These are phyloP conservation scores for Chironomus tentans DNA, from an alignment of 2,888 invertebrate species.

Conservation along the genomic window DNA sequence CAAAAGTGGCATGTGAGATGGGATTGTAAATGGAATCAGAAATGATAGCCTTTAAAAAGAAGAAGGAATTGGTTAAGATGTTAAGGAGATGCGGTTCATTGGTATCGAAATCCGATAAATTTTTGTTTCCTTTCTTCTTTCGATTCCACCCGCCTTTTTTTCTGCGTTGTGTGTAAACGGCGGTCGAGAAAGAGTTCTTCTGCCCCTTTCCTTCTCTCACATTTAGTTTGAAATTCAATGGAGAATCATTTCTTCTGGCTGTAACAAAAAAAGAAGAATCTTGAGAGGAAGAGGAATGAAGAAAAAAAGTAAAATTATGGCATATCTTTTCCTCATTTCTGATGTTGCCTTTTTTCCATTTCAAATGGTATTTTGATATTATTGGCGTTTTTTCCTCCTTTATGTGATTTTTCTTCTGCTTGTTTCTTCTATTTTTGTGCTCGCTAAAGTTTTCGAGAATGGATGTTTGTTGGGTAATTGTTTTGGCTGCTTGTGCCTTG, in stretches of 20 bases:
- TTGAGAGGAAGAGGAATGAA: too few relatives aligned
- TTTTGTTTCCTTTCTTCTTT: background rate
- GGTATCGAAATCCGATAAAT: conserved; percentile 18
- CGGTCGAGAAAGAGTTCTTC: background rate
- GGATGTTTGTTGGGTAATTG: background rate
- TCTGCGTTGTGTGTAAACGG: background rate
- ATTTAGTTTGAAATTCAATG: background rate
- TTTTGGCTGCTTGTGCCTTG: background rate
- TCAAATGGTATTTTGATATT: conserved; percentile 3
- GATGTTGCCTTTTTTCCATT: conserved; percentile 3
- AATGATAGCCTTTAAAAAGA: too few relatives aligned
- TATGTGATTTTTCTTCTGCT: background rate
- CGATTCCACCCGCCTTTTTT: background rate
- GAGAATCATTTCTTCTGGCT: conserved; percentile 12
- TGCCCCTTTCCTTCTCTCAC: background rate
- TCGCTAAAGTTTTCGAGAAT: too few relatives aligned
- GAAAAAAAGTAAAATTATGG: conserved; percentile 7
- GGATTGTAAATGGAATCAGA: too few relatives aligned
- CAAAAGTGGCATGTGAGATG: too few relatives aligned
- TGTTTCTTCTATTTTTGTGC: background rate
- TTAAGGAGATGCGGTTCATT: conserved; percentile 12
- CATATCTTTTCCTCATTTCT: conserved; percentile 10
- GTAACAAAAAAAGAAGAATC: background rate
- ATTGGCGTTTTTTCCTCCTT: conserved; percentile 4
- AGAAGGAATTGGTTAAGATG: background rate